Percentiles rank a stretch among this genome's conserved stretches.
Conservation (phyloP, 2,113 vertebrate species). For the Alosa alosa region DNA sequence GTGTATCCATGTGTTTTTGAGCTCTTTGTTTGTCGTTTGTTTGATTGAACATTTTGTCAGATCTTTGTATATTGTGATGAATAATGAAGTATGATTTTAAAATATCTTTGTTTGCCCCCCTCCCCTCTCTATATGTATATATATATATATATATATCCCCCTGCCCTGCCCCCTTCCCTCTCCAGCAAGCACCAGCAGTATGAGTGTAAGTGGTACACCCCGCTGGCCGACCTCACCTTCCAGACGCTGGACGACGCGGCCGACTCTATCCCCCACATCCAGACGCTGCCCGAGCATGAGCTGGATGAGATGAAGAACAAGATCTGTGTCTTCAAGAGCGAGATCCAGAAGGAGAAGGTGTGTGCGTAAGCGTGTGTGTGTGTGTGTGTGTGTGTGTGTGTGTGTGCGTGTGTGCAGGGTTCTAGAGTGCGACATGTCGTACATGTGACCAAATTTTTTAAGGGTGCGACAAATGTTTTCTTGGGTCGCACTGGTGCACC, state of each 20-base stretch:
- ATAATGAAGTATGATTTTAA: too few relatives aligned
- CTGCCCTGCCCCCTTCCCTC: neutral
- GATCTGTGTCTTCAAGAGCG: conserved; percentile 92
- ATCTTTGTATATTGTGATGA: too few relatives aligned
- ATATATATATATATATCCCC: neutral
- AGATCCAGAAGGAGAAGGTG: conserved; percentile 97
- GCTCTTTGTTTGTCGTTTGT: neutral
- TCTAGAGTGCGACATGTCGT: too few relatives aligned
- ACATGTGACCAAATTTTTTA: too few relatives aligned
- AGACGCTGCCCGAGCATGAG: conserved; percentile 90
- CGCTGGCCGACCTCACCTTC: conserved; percentile 90
- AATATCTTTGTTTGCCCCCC: neutral
- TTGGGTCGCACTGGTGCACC: too few relatives aligned
- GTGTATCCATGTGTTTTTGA: neutral
- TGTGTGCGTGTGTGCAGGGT: neutral
- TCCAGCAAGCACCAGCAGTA: conserved; percentile 92
- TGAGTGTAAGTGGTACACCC: conserved; percentile 98
- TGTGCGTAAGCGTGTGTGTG: neutral
- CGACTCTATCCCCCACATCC: conserved; percentile 86
- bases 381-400: neutral
- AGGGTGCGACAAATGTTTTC: too few relatives aligned
- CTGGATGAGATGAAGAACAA: conserved; percentile 98
- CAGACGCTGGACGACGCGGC: conserved; percentile 84
- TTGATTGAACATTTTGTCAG: too few relatives aligned
- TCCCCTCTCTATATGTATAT: neutral